Base-by-base conservation (phyloP, 2,113 vertebrate genomes). In the Otolemur garnettii region DNA sequence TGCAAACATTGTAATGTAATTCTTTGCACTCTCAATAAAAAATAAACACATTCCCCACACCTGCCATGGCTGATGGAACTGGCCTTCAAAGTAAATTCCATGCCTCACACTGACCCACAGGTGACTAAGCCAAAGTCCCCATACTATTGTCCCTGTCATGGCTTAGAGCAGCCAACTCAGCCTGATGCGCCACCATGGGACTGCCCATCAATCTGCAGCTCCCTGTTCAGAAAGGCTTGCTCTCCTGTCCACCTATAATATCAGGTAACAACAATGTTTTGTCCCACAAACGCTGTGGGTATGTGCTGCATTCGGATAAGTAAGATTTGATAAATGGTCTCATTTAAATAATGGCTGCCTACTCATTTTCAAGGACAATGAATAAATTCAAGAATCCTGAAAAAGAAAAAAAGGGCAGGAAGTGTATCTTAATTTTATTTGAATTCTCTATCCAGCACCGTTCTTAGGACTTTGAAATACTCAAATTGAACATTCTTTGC, bases 401-500 rank as follows among this genome's bases (percentile, higher is more conserved):
- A 50, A 50, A 50, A 10, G 9, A 50, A 50, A 50, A 50, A 50
- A 50, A 50, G 10, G 45, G 8, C n/a, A 72, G 77, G 14, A 26
- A 3, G 24, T 72, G 26, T 38, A 30, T 90, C 60, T 78, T 89
- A 77, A 26, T 60, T 80, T 15, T 83, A 72, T 87, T 72, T 90
- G 55, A 90, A 83, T 93, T 85, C 28, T 90, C 77, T 74, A 64
- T 74, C 35, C 7, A 84, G 38, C 9, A 81, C n/a, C 86, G 53
- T 69, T 87, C 38, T 12, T 57, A 68, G 35, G 28, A 87, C 42
- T 94, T 75, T 38, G 55, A 94, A 95, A 90, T 80, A 87, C 12
- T 75, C 45, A 83, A 66, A 88, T 80, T 90, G 53, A 92, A 38
- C 82, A 35, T 68, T 42, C 57, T 96, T 91, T 80, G 68, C 71